Base-by-base conservation (phyloP, 2,797 vertebrate genomes). In the Clamator glandarius region DNA sequence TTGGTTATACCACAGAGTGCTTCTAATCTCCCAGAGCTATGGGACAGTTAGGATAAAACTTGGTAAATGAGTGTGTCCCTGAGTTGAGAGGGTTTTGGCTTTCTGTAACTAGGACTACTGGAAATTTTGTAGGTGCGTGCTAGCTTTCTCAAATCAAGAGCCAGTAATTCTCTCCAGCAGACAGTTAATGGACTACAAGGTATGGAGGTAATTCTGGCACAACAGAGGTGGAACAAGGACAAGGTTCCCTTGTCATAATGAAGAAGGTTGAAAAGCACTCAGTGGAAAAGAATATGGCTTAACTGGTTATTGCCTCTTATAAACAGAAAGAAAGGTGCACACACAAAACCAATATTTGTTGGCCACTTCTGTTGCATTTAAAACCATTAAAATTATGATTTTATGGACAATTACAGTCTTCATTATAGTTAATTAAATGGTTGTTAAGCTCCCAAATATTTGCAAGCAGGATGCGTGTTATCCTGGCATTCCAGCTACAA, bases 21-120 rank as follows among this genome's bases (percentile, higher is more conserved):
- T 14, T 75, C 28, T 73, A 48, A 77, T 94, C 94, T 97, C 80
- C 64, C 69, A 54, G 70, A 84, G 62, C 92, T 81, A 82, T 15
- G 20, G 69, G 70, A 72, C 48, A 79, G 79, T 88, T 87, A 82
- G 85, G 85, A 84, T 93, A 94, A 95, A 95, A 81, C 84, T 68
- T 87, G 70, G 44, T 81, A 89, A 83, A 67, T 94, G 61, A 75
- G 44, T 87, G n/a, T 31, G 48, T 92, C 46, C 41, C 2, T 42
- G 57, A 50, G 31, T 58, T 50, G 52, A 75, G 73, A 57, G 52
- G 62, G 26, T 55, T 90, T 72, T 67, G 80, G 7, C 44, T 85
- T 84, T 85, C 58, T 94, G 1, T 89, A 35, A 2, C 33, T 69
- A 20, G 70, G 15, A 91, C 58, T 95, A 28, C 72, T 94, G 42